These are phyloP conservation scores for Clamator glandarius DNA, from an alignment of 2,797 vertebrate genomes.

Conservation along the genomic window DNA sequence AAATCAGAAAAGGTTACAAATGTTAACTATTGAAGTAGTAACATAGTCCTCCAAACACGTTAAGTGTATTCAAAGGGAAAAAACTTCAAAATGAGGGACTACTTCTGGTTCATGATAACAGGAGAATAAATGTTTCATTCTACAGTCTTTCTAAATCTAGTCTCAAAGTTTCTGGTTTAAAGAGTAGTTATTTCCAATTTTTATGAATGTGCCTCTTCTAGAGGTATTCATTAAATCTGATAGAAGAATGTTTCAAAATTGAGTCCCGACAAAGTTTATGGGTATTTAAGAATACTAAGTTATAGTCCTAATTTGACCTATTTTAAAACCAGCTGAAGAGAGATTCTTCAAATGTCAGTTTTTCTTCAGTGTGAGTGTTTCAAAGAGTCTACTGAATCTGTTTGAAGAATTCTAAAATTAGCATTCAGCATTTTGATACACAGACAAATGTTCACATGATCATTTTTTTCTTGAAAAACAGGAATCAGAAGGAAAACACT, in stretches of 20 bases:
- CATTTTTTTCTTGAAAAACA: not conserved
- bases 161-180: not conserved
- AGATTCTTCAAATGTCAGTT: not conserved
- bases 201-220: not conserved
- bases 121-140: not conserved
- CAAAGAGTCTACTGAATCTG: not conserved
- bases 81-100: not conserved
- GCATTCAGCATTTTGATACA: not conserved
- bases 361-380: not conserved
- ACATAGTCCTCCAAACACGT: not conserved
- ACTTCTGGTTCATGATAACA: not conserved
- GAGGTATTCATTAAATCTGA: not conserved
- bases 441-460: not conserved
- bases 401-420: constrained; percentile 43
- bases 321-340: not conserved
- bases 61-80: not conserved
- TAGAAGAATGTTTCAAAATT: not conserved
- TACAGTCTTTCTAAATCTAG: not conserved
- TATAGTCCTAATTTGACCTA: not conserved
- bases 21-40: not conserved
- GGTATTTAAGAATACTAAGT: not conserved
- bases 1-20: not conserved
- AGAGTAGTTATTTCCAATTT: not conserved
- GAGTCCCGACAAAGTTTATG: not conserved
- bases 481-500: not conserved